A percentile compares a stretch with the other conserved stretches of the same genome.
Conservation (phyloP, 2,888 invertebrate genomes). For the Argyresthia goedartella region DNA sequence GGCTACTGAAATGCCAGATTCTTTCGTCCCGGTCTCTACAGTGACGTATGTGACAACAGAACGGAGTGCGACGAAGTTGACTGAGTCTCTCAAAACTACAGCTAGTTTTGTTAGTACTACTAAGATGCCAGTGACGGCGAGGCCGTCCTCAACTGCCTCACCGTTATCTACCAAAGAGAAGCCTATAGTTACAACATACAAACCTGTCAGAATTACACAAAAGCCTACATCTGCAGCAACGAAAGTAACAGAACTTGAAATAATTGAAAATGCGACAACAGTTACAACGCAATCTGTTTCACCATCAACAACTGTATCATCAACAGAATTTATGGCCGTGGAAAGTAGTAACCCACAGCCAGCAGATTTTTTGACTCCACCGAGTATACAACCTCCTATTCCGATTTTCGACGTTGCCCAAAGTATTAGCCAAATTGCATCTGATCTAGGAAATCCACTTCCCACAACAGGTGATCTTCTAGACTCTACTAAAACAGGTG, state of each 20-base stretch:
- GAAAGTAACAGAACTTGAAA: conserved; percentile 28
- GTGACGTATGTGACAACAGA: conserved; percentile 31
- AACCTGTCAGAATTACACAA: conserved; percentile 10
- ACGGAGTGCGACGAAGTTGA: conserved; percentile 26
- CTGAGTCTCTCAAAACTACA: conserved; percentile 16
- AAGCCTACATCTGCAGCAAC: conserved; percentile 17
- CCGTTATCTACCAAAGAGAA: conserved; percentile 8
- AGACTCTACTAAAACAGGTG: conserved; percentile 34
- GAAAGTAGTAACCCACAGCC: conserved; percentile 16
- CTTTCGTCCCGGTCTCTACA: conserved; percentile 44
- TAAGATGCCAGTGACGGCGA: conserved; percentile 19
- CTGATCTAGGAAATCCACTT: conserved; percentile 49
- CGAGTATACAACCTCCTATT: conserved; percentile 26
- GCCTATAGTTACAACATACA: conserved; percentile 15
- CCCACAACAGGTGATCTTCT: conserved; percentile 43
- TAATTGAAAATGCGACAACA: conserved; percentile 37
- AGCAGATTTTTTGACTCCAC: conserved; percentile 13
- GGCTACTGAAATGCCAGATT: conserved; percentile 36
- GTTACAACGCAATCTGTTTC: conserved; percentile 58
- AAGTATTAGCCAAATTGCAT: conserved; percentile 64
- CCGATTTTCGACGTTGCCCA: conserved; percentile 57
- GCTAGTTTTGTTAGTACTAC: conserved; percentile 18
- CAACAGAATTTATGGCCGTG: conserved; percentile 35
- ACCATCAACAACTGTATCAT: conserved; percentile 44
- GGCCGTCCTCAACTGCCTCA: conserved; percentile 12